Conservation (phyloP, 1,140 invertebrate species). For the Hylaeus volcanicus region DNA sequence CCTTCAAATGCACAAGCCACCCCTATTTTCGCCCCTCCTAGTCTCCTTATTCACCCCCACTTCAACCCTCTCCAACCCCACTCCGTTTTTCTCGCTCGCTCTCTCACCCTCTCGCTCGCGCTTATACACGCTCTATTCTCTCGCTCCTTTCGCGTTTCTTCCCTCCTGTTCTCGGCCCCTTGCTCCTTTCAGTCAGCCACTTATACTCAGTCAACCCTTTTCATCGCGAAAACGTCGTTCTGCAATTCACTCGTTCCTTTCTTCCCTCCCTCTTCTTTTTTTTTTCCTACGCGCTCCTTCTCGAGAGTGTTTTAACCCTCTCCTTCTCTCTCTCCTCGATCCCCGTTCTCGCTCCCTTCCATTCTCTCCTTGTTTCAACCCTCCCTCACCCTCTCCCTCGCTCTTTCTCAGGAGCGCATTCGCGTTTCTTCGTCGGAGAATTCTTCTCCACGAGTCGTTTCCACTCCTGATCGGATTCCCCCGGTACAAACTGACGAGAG, state of each 20-base stretch:
- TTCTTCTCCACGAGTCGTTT: constrained; percentile 45
- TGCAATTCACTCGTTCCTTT: constrained; percentile 61
- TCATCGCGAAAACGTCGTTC: constrained; percentile 70
- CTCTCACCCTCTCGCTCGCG: neutral
- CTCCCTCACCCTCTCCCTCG: neutral
- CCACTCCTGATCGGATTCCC: constrained; percentile 40
- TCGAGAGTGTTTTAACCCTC: constrained; percentile 21
- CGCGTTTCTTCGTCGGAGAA: neutral
- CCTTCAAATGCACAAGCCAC: constrained; percentile 71
- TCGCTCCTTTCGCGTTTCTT: constrained; percentile 23
- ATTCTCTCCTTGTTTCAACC: neutral
- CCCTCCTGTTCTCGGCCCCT: constrained; percentile 42
- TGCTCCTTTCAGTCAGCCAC: constrained; percentile 64
- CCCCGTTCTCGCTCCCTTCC: neutral
- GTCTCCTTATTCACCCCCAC: constrained; percentile 23
- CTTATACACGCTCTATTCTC: constrained; percentile 30
- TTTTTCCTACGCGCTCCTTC: neutral
- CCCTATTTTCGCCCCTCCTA: constrained; percentile 39
- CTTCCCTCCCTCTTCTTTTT: constrained; percentile 25
- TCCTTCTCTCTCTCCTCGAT: neutral
- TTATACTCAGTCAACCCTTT: constrained; percentile 70
- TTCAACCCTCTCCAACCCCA: constrained; percentile 20
- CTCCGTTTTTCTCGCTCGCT: constrained; percentile 13
- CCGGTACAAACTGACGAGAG: constrained; percentile 28
- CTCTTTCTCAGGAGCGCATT: neutral